Evolutionary conservation across 2,113 vertebrate genomes (phyloP).

Genomic region (Heterotilapia buettikoferi): DNA sequence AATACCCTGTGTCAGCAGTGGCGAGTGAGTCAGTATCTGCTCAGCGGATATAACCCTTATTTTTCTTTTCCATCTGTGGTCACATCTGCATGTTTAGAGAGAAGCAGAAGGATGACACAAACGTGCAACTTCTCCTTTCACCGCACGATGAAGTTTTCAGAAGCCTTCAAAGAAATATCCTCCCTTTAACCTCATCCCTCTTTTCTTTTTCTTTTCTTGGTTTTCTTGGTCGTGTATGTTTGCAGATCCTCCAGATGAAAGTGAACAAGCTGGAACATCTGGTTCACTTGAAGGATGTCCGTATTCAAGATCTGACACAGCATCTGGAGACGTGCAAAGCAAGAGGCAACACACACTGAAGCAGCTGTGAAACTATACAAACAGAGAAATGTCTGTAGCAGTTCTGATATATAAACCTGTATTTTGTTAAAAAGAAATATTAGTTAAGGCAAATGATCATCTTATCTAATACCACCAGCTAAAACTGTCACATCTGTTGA

Average conservation of each 20-base stretch:
- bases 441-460: background rate
- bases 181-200: background rate
- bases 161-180: background rate
- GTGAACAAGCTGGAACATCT: conserved; percentile 72
- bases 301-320: conserved; percentile 60
- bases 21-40: conserved; percentile 45
- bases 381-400: background rate
- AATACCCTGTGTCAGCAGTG: conserved; percentile 47
- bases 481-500: background rate
- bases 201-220: background rate
- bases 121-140: background rate
- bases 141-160: background rate
- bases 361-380: background rate
- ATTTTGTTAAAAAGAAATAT: background rate
- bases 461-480: background rate
- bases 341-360: conserved; percentile 16
- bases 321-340: conserved; percentile 56
- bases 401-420: background rate
- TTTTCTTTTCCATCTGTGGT: background rate
- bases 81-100: conserved; percentile 24
- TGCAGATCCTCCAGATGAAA: conserved; percentile 76
- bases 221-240: background rate
- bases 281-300: conserved; percentile 71
- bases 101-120: background rate
- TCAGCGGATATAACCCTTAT: conserved; percentile 30